Evolutionary conservation across 2,888 invertebrate genomes (phyloP), one percentile per base, ranked within the genome.

Genomic region (Geotrupes spiniger): DNA sequence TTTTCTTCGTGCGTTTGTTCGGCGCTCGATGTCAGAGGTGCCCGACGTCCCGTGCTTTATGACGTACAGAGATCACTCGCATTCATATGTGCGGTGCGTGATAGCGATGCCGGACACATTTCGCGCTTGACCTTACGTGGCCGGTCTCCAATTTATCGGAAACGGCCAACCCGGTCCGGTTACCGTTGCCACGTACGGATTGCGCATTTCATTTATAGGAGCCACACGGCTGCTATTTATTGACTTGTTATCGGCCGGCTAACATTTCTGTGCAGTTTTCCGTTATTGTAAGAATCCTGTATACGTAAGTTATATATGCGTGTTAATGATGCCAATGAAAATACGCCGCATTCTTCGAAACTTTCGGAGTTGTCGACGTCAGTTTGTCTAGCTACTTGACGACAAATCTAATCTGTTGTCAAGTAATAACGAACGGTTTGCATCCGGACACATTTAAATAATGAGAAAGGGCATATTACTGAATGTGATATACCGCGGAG

Each of bases 21-120:
- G 21, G 21, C 21, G 21, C 4, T 21, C 27, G 16, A 12, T 38
- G 38, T 38, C 44, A 37, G 44, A 44, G 38, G 44, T 44, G 37
- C 29, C 15, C 38, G 21, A 21, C 21, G 21, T 21, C 4, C 6
- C 21, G 38, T 44, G 36, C 37, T 43, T 43, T 43, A 43, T 43
- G 43, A 43, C 43, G 17, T 43, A 33, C 43, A 43, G 43, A 43
- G 36, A 43, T 43, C 43, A 43, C 36, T 17, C 26, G 43, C 43
- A 33, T 33, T 33, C 33, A 10, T 33, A 33, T 33, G 33, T 33
- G 15, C 15, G n/a, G 33, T 33, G 15, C 33, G 33, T 33, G 21
- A 4, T 4, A 21, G 21, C 6, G 21, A 6, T 21, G 21, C 21
- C 21, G 4, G 21, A 21, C 21, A 21, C 21, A 21, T 21, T n/a